phyloP scores from a whole-genome alignment of 2,888 invertebrate species.

The Papilio demoleus region DNA sequence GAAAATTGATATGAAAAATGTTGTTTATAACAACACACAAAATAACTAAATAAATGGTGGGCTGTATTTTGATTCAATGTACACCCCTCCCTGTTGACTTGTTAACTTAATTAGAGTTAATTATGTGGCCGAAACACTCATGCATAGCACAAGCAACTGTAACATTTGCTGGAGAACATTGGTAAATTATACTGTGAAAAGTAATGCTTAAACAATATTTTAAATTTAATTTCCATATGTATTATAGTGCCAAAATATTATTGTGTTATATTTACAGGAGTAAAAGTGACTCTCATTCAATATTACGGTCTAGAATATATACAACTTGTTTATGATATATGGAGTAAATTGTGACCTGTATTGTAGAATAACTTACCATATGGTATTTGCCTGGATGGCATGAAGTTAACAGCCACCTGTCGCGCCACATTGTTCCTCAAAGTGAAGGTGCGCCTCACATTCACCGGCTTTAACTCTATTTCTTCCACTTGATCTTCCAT shows the following conservation, averaged over 20 bases:
- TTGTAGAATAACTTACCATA: constrained; percentile 59
- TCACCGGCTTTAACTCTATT: constrained; percentile 56
- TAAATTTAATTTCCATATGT: too few relatives aligned
- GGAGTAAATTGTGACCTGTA: too few relatives aligned
- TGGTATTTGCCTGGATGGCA: constrained; percentile 75
- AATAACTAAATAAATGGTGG: constrained; percentile 18
- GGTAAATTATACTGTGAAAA: too few relatives aligned
- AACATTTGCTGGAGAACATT: too few relatives aligned
- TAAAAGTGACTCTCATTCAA: too few relatives aligned
- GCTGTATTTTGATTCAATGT: constrained; percentile 47
- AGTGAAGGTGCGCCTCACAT: constrained; percentile 60
- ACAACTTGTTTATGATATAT: too few relatives aligned
- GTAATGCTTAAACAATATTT: too few relatives aligned
- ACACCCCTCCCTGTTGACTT: constrained; percentile 29
- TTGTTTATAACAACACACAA: neutral
- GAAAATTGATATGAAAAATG: too few relatives aligned
- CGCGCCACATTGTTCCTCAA: constrained; percentile 66
- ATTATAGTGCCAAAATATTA: too few relatives aligned
- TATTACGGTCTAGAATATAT: too few relatives aligned
- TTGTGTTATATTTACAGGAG: too few relatives aligned
- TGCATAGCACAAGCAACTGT: too few relatives aligned
- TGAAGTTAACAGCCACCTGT: constrained; percentile 75
- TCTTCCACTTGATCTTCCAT: constrained; percentile 57
- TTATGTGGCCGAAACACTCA: constrained; percentile 48
- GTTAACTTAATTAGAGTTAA: constrained; percentile 57